Evolutionary conservation across 2,113 vertebrate genomes (phyloP).

Genomic region (Callipepla californica): DNA sequence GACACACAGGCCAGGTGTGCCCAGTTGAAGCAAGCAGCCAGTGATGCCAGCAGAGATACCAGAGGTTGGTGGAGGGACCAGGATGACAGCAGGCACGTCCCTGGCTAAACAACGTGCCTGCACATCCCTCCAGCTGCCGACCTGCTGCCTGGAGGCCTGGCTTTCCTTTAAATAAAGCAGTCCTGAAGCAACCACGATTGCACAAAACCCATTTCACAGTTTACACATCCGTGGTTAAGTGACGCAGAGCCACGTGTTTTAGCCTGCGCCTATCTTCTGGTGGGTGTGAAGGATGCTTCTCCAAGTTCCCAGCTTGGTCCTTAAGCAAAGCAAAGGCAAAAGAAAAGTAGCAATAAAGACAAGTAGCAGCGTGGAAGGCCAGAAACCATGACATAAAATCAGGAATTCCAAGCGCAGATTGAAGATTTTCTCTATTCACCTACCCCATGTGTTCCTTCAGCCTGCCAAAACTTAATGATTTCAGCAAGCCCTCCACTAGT

Average conservation of each 20-base stretch:
- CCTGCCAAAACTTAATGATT: not conserved
- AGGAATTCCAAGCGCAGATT: not conserved
- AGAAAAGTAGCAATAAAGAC: not conserved
- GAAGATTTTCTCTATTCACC: not conserved
- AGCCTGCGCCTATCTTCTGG: not conserved
- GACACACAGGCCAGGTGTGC: not conserved
- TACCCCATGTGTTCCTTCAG: not conserved
- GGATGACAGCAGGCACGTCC: fast-evolving
- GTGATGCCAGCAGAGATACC: fast-evolving
- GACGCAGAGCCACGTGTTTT: not conserved
- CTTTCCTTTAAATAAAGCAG: not conserved
- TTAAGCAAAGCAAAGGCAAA: not conserved
- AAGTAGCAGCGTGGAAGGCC: not conserved
- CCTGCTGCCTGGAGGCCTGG: not conserved
- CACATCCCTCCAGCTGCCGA: not conserved
- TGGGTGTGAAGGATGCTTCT: not conserved
- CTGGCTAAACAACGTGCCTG: fast-evolving
- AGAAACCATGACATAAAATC: not conserved
- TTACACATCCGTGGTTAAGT: not conserved
- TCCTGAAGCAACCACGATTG: not conserved
- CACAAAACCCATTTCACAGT: fast-evolving
- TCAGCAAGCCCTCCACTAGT: not conserved
- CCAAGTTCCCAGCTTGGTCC: not conserved
- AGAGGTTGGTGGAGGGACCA: not conserved
- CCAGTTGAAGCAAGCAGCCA: not conserved